Evolutionary conservation across 2,113 vertebrate genomes (phyloP), one percentile per base, ranked within the genome.

Genomic region (Lophotis ruficrista): DNA sequence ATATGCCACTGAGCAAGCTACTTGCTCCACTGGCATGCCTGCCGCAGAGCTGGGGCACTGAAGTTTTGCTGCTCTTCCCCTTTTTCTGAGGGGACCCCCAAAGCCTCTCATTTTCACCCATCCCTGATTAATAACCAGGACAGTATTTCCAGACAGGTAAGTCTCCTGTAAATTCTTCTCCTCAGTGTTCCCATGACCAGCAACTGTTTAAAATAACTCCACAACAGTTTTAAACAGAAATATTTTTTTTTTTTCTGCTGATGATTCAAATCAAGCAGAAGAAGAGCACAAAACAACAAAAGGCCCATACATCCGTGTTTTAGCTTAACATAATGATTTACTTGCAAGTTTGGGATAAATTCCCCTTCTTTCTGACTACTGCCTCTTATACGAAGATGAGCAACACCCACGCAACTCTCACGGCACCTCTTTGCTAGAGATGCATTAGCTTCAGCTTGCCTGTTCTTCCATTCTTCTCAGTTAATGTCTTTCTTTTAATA

Each of bases 321-420:
- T 60, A 58, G 19, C 6, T 68, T 72, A 76, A 50, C 14, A 22
- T 6, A 17, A 12, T 18, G 3, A 51, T 71, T 79, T 64, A 33
- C n/a, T 61, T 66, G 4, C 14, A 61, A 50, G 2, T 48, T 51
- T 83, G 30, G 12, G 14, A 53, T 58, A 89, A 77, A 66, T 62
- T 14, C 3, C 2, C 5, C 14, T 53, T 71, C 27, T 69, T 14
- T 72, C 7, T 4, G 14, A 14, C 12, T 62, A 13, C 28, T 89
- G 3, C 20, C 14, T 45, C 57, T 64, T 41, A n/a, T 33, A 54
- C 0, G 0, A 16, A 77, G 14, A 38, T 13, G 3, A 33, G 5
- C 23, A 90, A 24, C 1, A 4, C 13, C 2, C 13, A 16, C 3
- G 45, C 0, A 4, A 37, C 6, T 27, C 11, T 69, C 4, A 30